These are phyloP conservation scores for Avahi laniger DNA, from an alignment of 2,797 vertebrate species.

Conservation along the genomic window DNA sequence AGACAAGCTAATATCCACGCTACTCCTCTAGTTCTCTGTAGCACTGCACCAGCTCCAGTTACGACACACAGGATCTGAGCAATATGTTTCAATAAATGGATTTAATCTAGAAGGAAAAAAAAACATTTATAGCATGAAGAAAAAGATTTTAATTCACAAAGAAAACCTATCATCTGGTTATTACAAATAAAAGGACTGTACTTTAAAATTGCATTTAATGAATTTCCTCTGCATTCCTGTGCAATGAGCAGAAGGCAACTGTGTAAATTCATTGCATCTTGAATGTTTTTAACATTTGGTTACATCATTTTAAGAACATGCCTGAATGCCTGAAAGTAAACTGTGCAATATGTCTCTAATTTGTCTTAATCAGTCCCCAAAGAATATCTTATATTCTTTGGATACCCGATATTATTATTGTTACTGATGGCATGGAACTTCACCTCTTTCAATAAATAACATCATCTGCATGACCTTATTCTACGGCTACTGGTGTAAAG, in stretches of 20 bases:
- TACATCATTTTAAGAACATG: background rate
- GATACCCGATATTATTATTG: background rate
- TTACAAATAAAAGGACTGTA: background rate
- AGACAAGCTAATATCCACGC: background rate
- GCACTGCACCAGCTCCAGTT: background rate
- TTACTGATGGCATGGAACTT: background rate
- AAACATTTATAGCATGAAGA: background rate
- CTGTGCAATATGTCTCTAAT: background rate
- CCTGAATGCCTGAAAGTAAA: background rate
- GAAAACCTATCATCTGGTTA: background rate
- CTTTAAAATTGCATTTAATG: background rate
- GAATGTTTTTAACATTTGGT: background rate
- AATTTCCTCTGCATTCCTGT: background rate
- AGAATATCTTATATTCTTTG: background rate
- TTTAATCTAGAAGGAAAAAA: conserved; percentile 33
- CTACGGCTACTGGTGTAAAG: background rate
- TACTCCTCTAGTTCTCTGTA: background rate
- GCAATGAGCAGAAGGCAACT: background rate
- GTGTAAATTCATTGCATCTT: background rate
- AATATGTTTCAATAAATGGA: background rate
- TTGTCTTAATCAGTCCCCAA: background rate
- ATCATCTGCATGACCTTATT: background rate
- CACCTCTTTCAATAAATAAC: background rate
- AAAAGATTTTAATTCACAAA: background rate
- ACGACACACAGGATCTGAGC: background rate